phyloP scores from a whole-genome alignment of 2,888 invertebrate genomes.

The Mimachlamys varia region DNA sequence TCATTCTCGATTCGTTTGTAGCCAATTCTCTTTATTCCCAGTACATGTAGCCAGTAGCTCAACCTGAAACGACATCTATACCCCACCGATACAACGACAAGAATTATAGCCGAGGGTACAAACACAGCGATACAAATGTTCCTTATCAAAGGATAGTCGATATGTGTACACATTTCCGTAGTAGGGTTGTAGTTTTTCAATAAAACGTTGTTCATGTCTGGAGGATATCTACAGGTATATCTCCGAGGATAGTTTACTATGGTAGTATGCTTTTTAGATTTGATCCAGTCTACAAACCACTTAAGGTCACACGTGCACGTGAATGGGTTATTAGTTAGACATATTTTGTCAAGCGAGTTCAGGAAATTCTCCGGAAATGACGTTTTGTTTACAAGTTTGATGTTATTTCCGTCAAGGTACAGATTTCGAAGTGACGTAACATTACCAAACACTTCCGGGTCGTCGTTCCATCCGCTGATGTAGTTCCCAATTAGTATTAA shows the following conservation, averaged over 20 bases:
- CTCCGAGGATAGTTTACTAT: not conserved
- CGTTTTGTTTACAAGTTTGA: not conserved
- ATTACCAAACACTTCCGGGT: constrained; percentile 8
- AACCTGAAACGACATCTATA: constrained; percentile 45
- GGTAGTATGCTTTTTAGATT: constrained; percentile 36
- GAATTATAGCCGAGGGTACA: not conserved
- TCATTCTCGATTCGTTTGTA: not conserved
- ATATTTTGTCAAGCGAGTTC: constrained; percentile 37
- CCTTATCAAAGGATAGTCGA: not conserved
- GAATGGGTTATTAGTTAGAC: constrained; percentile 51
- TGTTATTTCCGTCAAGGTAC: constrained; percentile 24
- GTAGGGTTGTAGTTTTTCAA: constrained; percentile 27
- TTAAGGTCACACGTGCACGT: constrained; percentile 52
- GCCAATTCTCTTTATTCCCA: not conserved
- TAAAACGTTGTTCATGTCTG: not conserved
- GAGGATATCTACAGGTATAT: constrained; percentile 12
- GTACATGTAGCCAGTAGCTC: constrained; percentile 36
- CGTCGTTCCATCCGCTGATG: not conserved
- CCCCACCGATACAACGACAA: constrained; percentile 1
- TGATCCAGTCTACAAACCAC: constrained; percentile 54
- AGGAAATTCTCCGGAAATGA: not conserved
- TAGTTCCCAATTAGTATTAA: not conserved
- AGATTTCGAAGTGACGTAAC: not conserved
- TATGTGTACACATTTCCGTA: not conserved
- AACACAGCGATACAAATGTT: not conserved